Evolutionary conservation across 1,140 invertebrate species (phyloP).

Genomic region (Drosophila ananassae): DNA sequence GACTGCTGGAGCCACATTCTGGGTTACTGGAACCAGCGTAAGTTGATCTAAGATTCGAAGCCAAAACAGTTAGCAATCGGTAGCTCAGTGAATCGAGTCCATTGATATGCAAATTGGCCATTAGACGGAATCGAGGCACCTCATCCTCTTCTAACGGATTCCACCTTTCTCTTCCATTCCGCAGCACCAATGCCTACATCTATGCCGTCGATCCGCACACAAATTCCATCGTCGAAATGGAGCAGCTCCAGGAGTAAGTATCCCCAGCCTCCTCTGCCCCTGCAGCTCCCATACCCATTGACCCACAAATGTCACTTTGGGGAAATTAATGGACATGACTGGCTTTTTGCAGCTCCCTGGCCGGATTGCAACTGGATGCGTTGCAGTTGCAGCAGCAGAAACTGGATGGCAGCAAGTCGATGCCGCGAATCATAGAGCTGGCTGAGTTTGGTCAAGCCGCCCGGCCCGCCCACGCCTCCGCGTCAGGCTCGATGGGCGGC

Average conservation of each 20-base stretch:
- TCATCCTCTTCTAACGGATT: conserved; percentile 15
- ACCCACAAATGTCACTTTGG: conserved; percentile 27
- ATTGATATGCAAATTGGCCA: conserved; percentile 9
- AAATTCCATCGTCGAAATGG: conserved; percentile 92
- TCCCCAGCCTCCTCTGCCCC: neutral
- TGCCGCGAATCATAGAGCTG: conserved; percentile 86
- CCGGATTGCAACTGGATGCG: conserved; percentile 71
- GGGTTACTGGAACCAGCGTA: conserved; percentile 87
- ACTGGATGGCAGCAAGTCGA: conserved; percentile 50
- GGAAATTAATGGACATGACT: conserved; percentile 16
- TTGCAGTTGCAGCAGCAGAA: conserved; percentile 70
- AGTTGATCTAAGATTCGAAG: conserved; percentile 81
- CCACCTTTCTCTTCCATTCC: conserved; percentile 8
- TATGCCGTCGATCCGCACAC: conserved; percentile 92
- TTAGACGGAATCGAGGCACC: conserved; percentile 1
- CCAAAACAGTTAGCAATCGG: no score
- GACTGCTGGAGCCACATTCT: conserved; percentile 90
- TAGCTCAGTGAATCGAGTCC: neutral
- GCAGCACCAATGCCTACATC: conserved; percentile 92
- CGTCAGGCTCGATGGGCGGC: conserved; percentile 85
- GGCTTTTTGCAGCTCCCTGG: conserved; percentile 44
- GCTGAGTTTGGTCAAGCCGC: conserved; percentile 84
- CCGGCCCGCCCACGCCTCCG: conserved; percentile 54
- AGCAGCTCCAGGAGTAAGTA: conserved; percentile 90
- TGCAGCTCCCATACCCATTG: conserved; percentile 8